A percentile compares a stretch with the other conserved stretches of the same genome.
phyloP scores from a whole-genome alignment of 2,113 vertebrate genomes.

The Austrofundulus limnaeus region DNA sequence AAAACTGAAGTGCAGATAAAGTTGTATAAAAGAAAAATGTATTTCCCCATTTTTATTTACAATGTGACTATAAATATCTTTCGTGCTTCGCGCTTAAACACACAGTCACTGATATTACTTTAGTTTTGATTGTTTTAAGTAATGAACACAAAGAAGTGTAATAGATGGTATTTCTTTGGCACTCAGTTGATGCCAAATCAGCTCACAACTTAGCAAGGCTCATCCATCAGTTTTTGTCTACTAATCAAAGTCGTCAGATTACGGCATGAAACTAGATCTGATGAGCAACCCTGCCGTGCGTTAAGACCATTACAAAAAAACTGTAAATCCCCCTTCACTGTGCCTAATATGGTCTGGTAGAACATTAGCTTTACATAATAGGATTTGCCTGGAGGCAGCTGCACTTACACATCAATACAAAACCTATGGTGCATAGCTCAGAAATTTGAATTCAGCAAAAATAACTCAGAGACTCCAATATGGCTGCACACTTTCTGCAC shows the following conservation, averaged over 20 bases:
- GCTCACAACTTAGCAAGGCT: background rate
- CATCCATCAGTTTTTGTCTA: slow-evolving; percentile 16
- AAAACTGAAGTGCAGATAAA: too few species aligned
- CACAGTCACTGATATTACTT: too few species aligned
- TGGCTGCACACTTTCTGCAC: background rate
- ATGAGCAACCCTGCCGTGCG: slow-evolving; percentile 4
- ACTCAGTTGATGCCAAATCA: slow-evolving; percentile 6
- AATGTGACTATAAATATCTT: too few species aligned
- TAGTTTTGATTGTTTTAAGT: background rate
- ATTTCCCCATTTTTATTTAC: too few species aligned
- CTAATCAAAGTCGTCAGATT: slow-evolving; percentile 41
- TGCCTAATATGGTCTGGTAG: slow-evolving; percentile 41
- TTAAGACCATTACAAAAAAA: slow-evolving; percentile 45
- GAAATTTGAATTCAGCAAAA: too few species aligned
- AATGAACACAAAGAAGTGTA: background rate
- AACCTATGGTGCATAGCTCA: slow-evolving; percentile 54
- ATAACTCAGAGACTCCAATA: slow-evolving; percentile 11
- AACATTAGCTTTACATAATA: slow-evolving; percentile 58
- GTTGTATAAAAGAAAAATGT: too few species aligned
- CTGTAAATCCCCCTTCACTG: slow-evolving; percentile 39
- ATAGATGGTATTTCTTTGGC: background rate
- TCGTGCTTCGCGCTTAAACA: too few species aligned
- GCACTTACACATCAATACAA: slow-evolving; percentile 54
- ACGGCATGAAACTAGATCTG: slow-evolving; percentile 42
- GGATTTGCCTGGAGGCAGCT: slow-evolving; percentile 51